Evolutionary conservation across 2,113 vertebrate species (phyloP).

Genomic region (Junco hyemalis): DNA sequence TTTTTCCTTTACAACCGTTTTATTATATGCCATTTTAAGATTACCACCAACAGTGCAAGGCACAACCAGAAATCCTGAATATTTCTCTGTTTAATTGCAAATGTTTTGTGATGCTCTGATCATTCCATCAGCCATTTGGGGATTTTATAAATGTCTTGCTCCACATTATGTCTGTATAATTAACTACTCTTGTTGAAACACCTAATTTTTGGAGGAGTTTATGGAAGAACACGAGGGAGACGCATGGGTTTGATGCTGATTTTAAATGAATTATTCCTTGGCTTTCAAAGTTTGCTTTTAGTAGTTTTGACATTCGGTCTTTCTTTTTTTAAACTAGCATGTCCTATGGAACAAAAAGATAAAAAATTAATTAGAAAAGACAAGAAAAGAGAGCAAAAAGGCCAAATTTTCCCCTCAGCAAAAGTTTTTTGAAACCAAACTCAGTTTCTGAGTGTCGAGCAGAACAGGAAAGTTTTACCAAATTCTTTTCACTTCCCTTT

Average conservation of each 20-base stretch:
- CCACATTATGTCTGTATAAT: constrained; percentile 23
- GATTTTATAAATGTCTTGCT: constrained; percentile 40
- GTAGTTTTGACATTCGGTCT: neutral
- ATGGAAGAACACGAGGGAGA: constrained; percentile 1
- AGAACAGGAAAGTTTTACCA: neutral
- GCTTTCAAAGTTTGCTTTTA: neutral
- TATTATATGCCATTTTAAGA: neutral
- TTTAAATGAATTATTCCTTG: constrained; percentile 21
- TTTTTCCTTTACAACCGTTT: neutral
- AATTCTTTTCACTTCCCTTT: neutral
- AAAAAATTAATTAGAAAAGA: constrained; percentile 13
- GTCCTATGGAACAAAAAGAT: neutral
- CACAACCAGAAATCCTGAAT: neutral
- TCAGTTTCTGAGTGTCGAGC: neutral
- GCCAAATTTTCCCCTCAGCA: neutral
- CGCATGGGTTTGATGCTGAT: constrained; percentile 24
- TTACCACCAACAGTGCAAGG: neutral
- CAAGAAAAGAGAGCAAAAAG: neutral
- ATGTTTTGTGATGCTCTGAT: constrained; percentile 30
- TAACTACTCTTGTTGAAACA: constrained; percentile 37
- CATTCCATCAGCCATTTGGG: neutral
- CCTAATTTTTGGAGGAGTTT: constrained; percentile 27
- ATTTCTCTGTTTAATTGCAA: constrained; percentile 22
- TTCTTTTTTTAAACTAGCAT: neutral
- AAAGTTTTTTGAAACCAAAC: neutral